Conservation (phyloP, 2,797 vertebrate genomes). For the Sparus aurata region DNA sequence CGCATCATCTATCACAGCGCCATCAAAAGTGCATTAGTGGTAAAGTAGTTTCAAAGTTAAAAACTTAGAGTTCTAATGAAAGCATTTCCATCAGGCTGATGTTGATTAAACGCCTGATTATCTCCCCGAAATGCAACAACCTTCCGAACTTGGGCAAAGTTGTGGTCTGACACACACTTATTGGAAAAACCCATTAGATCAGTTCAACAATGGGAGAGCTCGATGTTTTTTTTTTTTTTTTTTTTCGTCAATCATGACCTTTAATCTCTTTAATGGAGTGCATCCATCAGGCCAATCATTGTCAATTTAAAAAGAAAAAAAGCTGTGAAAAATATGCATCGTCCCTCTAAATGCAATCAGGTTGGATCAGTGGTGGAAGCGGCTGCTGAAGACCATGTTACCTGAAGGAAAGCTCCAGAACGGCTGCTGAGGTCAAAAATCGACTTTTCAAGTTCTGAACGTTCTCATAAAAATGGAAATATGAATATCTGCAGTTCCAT, state of each 20-base stretch:
- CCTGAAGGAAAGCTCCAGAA: not conserved
- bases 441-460: not conserved
- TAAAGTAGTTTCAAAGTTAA: constrained; percentile 21
- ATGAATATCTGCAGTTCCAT: not conserved
- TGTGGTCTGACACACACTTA: constrained; percentile 18
- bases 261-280: constrained; percentile 44
- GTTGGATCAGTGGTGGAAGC: constrained; percentile 1
- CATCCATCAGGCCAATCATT: constrained; percentile 34
- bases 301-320: constrained; percentile 29
- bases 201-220: constrained; percentile 10
- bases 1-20: constrained; percentile 50
- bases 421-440: not conserved
- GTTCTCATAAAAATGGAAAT: not conserved
- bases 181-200: constrained; percentile 27
- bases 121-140: constrained; percentile 22
- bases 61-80: constrained; percentile 46
- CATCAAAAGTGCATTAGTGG: constrained; percentile 51
- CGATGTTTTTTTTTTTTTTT: not conserved
- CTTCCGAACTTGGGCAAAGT: constrained; percentile 7
- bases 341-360: not conserved
- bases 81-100: constrained; percentile 13
- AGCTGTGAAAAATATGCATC: no score
- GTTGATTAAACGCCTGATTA: constrained; percentile 25
- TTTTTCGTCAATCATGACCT: constrained; percentile 20
- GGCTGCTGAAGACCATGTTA: not conserved